Conservation (phyloP, 2,113 vertebrate species). For the Murina feae region DNA sequence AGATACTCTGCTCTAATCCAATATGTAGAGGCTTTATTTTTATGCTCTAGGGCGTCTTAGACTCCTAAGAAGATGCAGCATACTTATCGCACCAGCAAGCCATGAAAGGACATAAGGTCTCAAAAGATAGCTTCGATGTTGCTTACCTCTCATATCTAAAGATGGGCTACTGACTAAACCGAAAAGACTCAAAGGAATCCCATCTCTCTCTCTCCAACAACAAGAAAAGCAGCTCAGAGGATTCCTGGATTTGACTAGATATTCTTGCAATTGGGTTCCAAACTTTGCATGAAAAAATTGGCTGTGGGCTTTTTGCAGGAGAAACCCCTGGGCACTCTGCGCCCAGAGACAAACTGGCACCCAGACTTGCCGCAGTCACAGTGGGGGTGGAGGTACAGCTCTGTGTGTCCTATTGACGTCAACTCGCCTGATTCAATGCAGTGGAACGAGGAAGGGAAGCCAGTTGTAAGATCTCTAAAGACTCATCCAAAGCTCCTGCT, state of each 20-base stretch:
- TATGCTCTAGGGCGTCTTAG: too few species aligned
- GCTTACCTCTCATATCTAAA: background rate
- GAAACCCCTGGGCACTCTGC: background rate
- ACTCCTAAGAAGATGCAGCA: too few species aligned
- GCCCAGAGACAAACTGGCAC: background rate
- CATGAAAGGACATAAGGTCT: background rate
- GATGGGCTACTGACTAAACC: too few species aligned
- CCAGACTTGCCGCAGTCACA: fast-evolving
- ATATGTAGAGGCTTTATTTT: too few species aligned
- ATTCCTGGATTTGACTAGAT: background rate
- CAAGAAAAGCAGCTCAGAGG: background rate
- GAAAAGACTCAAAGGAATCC: background rate
- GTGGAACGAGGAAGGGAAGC: too few species aligned
- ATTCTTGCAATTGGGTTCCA: background rate
- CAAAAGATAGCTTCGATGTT: background rate
- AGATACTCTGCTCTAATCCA: too few species aligned
- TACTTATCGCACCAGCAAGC: background rate
- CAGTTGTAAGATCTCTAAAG: too few species aligned
- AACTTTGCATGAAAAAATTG: background rate
- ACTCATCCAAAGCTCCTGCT: too few species aligned
- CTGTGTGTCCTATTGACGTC: too few species aligned
- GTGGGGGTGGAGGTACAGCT: background rate
- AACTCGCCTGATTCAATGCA: too few species aligned
- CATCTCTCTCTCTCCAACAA: background rate
- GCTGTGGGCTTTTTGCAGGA: background rate